Evolutionary conservation across 2,888 invertebrate species (phyloP), one percentile per base, ranked within the genome.

Genomic region (Sussaba pulchella): DNA sequence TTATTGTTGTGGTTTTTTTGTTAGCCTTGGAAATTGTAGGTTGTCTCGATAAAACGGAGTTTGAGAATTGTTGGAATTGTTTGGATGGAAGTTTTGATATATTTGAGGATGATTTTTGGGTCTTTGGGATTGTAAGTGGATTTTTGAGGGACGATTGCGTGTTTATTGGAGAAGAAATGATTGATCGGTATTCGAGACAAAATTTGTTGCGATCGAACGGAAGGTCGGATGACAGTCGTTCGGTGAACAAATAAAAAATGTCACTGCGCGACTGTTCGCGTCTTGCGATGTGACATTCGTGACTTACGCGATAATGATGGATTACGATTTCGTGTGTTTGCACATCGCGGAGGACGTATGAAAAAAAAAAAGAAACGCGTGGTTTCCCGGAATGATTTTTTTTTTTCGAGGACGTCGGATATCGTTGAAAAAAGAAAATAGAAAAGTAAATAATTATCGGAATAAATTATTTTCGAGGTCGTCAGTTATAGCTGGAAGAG

Each of bases 261-360:
- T 74, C 54, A 41, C 41, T 50, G 57, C 45, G 43, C 26, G 52
- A 14, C 63, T 12, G 36, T n/a, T 9, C n/a, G 47, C 31, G 78
- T 76, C 73, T 81, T 77, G 82, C 69, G 45, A 74, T 70, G 63
- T 24, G 12, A 52, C 10, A 14, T 1, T 24, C 47, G 69, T 47
- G 63, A 69, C 78, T 57, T 54, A 69, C 47, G 74, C 74, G 71
- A 78, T n/a, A 72, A 69, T 69, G 78, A 50, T 54, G 76, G 82
- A 85, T 84, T 81, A 84, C 69, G 83, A 84, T 84, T 81, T 78
- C 78, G 81, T 76, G 69, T 63, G 63, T 45, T 50, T 50, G 63
- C 64, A 59, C 67, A 79, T 80, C 75, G 81, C 75, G 72, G 73
- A n/a, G n/a, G n/a, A n/a, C 76, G 69, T 59, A 74, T 70, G 69